Percentiles rank a stretch among this genome's conserved stretches.
Evolutionary conservation across 2,797 vertebrate species (phyloP).

Genomic region (Podarcis siculus): DNA sequence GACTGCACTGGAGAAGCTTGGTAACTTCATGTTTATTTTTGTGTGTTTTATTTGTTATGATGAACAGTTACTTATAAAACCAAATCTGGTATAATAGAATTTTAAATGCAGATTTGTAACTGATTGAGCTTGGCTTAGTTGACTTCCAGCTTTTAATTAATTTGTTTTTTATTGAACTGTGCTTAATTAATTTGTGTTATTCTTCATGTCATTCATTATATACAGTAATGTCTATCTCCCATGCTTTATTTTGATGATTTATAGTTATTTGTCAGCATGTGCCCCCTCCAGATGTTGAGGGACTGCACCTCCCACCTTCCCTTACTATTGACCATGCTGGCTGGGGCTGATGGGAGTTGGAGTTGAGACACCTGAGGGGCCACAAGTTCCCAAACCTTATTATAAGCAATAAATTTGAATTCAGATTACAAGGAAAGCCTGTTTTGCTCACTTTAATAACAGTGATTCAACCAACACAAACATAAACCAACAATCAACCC

Average conservation of each 20-base stretch:
- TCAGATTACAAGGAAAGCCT: not conserved
- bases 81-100: too few relatives aligned
- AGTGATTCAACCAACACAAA: not conserved
- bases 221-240: too few relatives aligned
- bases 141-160: too few relatives aligned
- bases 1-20: not conserved
- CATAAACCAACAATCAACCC: too few relatives aligned
- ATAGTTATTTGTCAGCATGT: too few relatives aligned
- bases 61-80: not conserved
- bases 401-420: not conserved
- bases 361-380: not conserved
- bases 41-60: not conserved
- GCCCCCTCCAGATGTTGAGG: not conserved
- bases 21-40: not conserved
- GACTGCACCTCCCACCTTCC: not conserved
- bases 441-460: not conserved
- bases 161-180: too few relatives aligned
- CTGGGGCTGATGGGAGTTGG: not conserved
- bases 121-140: too few relatives aligned
- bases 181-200: too few relatives aligned
- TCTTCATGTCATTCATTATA: too few relatives aligned
- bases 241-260: too few relatives aligned
- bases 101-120: too few relatives aligned
- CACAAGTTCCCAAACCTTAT: not conserved
- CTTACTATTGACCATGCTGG: not conserved